These are phyloP conservation scores for Danio kyathit DNA, from an alignment of 2,797 vertebrate species.

Conservation along the genomic window DNA sequence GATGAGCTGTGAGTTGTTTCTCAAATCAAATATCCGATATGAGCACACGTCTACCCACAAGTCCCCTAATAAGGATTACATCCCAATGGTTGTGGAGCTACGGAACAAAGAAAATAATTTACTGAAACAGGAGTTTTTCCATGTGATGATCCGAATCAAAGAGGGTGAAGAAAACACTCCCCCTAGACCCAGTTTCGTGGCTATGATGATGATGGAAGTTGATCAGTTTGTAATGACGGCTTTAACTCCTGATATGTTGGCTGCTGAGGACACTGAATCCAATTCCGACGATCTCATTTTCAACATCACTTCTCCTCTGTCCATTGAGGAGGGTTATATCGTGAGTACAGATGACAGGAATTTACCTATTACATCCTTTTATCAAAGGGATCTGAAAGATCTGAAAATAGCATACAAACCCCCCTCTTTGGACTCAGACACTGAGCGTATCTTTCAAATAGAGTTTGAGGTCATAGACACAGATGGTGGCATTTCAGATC, in stretches of 20 bases:
- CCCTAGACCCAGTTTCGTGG: constrained; percentile 93
- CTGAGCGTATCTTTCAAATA: constrained; percentile 91
- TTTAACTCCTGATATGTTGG: constrained; percentile 91
- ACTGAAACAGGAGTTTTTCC: constrained; percentile 91
- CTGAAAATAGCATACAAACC: constrained; percentile 94
- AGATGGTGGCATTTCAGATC: constrained; percentile 90
- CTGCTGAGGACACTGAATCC: constrained; percentile 89
- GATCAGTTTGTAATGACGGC: constrained; percentile 96
- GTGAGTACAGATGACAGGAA: constrained; percentile 96
- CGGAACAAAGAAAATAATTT: constrained; percentile 83
- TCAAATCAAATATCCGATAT: constrained; percentile 85
- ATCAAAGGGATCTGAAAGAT: constrained; percentile 88
- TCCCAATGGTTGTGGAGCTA: constrained; percentile 93
- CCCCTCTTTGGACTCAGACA: constrained; percentile 86
- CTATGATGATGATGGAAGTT: constrained; percentile 98
- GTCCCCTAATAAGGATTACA: constrained; percentile 91
- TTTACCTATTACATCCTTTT: constrained; percentile 91
- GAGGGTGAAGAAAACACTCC: constrained; percentile 87
- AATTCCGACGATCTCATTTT: constrained; percentile 87
- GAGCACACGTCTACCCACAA: constrained; percentile 83
- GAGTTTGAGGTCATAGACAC: constrained; percentile 92
- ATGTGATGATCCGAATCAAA: constrained; percentile 88
- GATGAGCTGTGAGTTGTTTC: constrained; percentile 91
- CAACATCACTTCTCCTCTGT: constrained; percentile 90
- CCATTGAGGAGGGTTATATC: constrained; percentile 89